Conservation (phyloP, 2,113 vertebrate species). For the Festucalex cinctus region DNA sequence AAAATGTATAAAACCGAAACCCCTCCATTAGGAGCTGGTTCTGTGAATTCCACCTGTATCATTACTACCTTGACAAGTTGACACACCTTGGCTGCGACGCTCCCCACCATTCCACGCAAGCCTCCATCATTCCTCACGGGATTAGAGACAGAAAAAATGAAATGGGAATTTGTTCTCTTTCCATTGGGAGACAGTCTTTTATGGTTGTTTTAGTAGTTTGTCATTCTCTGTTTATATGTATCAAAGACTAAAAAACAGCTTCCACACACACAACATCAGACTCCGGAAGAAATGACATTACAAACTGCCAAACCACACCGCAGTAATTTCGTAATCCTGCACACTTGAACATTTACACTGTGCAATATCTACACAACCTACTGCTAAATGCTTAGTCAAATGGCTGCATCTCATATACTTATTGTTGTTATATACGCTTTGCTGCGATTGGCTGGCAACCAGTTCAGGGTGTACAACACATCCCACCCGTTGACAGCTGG, state of each 20-base stretch:
- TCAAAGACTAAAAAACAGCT: neutral
- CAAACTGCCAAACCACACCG: too few relatives aligned
- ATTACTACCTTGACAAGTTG: constrained; percentile 77
- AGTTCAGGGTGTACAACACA: too few relatives aligned
- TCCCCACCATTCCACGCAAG: constrained; percentile 70
- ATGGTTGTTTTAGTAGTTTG: neutral
- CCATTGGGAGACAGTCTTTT: constrained; percentile 12
- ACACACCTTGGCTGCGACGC: constrained; percentile 77
- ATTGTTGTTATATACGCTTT: too few relatives aligned
- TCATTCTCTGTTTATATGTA: neutral
- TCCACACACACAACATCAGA: too few relatives aligned
- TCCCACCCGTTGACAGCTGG: too few relatives aligned
- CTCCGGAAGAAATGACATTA: too few relatives aligned
- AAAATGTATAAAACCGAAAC: constrained; percentile 41
- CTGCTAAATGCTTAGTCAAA: too few relatives aligned
- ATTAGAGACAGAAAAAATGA: constrained; percentile 46
- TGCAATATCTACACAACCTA: too few relatives aligned
- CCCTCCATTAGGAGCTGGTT: constrained; percentile 50
- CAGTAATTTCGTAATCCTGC: too few relatives aligned
- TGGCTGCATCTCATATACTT: too few relatives aligned
- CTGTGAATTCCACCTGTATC: constrained; percentile 80
- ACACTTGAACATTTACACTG: too few relatives aligned
- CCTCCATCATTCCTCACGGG: constrained; percentile 59
- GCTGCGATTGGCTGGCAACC: too few relatives aligned
- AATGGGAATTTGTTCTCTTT: constrained; percentile 30